Conservation (phyloP, 2,888 invertebrate species). For the Melanargia galathea region DNA sequence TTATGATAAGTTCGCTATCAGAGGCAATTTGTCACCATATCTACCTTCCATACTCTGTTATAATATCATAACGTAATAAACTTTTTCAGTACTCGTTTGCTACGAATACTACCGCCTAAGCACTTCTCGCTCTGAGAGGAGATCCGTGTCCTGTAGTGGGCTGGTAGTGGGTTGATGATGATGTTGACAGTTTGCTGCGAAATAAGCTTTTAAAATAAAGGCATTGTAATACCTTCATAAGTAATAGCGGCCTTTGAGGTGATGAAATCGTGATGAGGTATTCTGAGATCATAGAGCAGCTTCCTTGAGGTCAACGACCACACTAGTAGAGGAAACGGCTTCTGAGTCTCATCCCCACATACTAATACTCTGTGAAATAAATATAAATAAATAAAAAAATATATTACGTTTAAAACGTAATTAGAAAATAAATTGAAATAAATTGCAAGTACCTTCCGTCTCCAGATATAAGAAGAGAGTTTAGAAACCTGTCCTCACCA, state of each 20-base stretch:
- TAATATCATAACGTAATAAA: too few relatives aligned
- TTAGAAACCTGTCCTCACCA: constrained; percentile 94
- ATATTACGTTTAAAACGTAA: not conserved
- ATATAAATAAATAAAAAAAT: not conserved
- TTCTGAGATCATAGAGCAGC: constrained; percentile 92
- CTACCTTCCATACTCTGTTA: too few relatives aligned
- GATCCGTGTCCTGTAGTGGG: too few relatives aligned
- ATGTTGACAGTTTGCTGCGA: too few relatives aligned
- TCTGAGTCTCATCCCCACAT: constrained; percentile 96
- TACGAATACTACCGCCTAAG: too few relatives aligned
- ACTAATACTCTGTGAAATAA: constrained; percentile 85
- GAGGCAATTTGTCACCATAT: too few relatives aligned
- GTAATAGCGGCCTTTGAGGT: constrained; percentile 93
- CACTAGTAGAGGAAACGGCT: constrained; percentile 93
- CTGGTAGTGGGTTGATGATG: too few relatives aligned
- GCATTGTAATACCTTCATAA: constrained; percentile 83
- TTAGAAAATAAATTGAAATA: not conserved
- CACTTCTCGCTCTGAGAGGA: too few relatives aligned
- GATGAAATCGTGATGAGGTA: constrained; percentile 94
- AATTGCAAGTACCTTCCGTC: constrained; percentile 87
- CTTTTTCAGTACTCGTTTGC: too few relatives aligned
- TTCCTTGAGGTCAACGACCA: constrained; percentile 94
- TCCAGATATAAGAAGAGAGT: constrained; percentile 92
- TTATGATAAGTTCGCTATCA: too few relatives aligned
- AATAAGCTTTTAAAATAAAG: not conserved